These are phyloP conservation scores for Pandemis corylana DNA, from an alignment of 2,888 invertebrate species.

Conservation along the genomic window DNA sequence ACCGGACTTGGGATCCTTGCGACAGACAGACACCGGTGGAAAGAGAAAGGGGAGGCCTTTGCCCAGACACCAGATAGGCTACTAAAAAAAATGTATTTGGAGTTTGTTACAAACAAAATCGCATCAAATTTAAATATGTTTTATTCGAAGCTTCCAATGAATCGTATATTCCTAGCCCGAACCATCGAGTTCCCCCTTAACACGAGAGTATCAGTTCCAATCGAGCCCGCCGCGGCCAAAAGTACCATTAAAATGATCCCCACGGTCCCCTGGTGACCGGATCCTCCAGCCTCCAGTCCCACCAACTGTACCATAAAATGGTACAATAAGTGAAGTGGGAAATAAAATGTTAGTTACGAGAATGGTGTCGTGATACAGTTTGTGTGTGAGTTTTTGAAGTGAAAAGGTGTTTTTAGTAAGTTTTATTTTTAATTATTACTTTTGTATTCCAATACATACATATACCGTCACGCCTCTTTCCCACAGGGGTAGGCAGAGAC, in stretches of 20 bases:
- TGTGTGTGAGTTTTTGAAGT: background rate
- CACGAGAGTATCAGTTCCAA: background rate
- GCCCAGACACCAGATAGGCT: too few species aligned
- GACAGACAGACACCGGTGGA: too few species aligned
- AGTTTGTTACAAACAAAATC: too few species aligned
- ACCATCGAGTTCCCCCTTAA: background rate
- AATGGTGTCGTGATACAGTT: conserved; percentile 3
- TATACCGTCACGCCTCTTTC: too few species aligned
- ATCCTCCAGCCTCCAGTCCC: background rate
- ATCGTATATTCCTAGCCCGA: background rate
- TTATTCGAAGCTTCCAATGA: background rate
- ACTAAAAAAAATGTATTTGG: too few species aligned
- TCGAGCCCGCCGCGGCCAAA: conserved; percentile 1
- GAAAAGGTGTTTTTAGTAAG: background rate
- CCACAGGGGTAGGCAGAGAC: too few species aligned
- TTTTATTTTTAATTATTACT: background rate
- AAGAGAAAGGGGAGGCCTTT: too few species aligned
- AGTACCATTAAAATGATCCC: conserved; percentile 48
- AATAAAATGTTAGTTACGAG: background rate
- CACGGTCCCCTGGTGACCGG: conserved; percentile 36
- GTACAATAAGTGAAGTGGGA: background rate
- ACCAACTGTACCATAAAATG: background rate
- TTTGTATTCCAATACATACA: too few species aligned
- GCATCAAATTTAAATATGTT: too few species aligned
- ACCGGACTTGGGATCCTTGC: too few species aligned